Evolutionary conservation across 2,888 invertebrate genomes (phyloP).

Genomic region (Tachina grossa): DNA sequence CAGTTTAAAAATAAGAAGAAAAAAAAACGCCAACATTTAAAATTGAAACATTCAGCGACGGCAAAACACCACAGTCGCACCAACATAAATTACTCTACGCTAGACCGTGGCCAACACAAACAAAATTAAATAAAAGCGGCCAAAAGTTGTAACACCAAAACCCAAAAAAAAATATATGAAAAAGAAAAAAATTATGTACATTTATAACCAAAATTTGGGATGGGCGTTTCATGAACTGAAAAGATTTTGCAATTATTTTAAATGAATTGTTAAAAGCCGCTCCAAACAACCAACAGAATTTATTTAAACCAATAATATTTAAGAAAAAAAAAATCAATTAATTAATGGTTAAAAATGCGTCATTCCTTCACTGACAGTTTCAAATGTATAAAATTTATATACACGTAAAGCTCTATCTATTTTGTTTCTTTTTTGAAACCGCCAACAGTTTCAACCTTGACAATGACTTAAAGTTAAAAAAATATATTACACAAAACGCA

Average conservation of each 20-base stretch:
- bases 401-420: too few relatives aligned
- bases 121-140: conserved; percentile 26
- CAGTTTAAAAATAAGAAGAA: conserved; percentile 30
- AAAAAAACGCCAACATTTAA: conserved; percentile 33
- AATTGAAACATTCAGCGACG: conserved; percentile 34
- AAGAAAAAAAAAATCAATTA: background rate
- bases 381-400: background rate
- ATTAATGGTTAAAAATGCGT: background rate
- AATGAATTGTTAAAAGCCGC: background rate
- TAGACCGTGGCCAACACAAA: conserved; percentile 52
- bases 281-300: background rate
- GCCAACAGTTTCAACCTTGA: conserved; percentile 48
- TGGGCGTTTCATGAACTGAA: conserved; percentile 17
- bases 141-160: conserved; percentile 54
- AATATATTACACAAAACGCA: conserved; percentile 23
- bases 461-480: conserved; percentile 26
- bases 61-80: conserved; percentile 12
- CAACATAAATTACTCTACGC: conserved; percentile 57
- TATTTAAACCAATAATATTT: background rate
- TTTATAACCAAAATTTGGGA: conserved; percentile 1
- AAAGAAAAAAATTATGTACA: conserved; percentile 9
- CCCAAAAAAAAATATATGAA: conserved; percentile 30
- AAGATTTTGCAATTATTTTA: conserved; percentile 33
- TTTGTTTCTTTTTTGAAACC: background rate
- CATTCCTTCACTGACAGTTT: background rate